phyloP scores from a whole-genome alignment of 2,888 invertebrate species.

The Aspidiotus rigidus region DNA sequence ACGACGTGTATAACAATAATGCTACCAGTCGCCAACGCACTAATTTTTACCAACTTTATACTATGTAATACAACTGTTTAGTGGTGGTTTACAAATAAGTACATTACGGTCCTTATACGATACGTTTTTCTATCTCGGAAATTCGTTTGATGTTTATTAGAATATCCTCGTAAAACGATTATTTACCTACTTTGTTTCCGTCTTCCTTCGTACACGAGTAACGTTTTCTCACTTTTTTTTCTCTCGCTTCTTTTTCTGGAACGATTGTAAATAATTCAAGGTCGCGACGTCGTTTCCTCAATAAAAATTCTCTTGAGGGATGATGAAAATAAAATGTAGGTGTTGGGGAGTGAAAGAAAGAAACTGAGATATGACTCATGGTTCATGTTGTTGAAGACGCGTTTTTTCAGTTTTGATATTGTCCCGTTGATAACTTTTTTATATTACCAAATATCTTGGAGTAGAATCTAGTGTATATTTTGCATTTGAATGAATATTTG shows the following conservation, averaged over 20 bases:
- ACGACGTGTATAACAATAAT: too few relatives aligned
- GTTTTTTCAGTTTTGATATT: too few relatives aligned
- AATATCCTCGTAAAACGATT: conserved; percentile 25
- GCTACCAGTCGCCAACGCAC: too few relatives aligned
- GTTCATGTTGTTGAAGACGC: too few relatives aligned
- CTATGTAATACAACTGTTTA: too few relatives aligned
- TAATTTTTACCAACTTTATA: too few relatives aligned
- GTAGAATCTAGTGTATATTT: too few relatives aligned
- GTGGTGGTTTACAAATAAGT: too few relatives aligned
- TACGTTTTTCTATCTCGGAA: conserved; percentile 6
- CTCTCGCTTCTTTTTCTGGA: neutral
- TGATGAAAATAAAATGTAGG: neutral
- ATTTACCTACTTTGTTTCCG: conserved; percentile 15
- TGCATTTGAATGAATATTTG: too few relatives aligned
- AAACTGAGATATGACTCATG: neutral
- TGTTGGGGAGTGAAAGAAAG: neutral
- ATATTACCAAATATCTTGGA: too few relatives aligned
- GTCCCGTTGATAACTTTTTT: too few relatives aligned
- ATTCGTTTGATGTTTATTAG: conserved; percentile 2
- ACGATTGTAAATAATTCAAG: conserved; percentile 26
- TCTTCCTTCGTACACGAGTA: neutral
- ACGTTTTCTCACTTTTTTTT: conserved; percentile 4
- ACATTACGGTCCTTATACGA: conserved; percentile 5
- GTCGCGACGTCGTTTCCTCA: conserved; percentile 23
- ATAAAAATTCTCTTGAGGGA: conserved; percentile 14